Conservation (phyloP, 2,113 vertebrate genomes). For the Puntigrus tetrazona region DNA sequence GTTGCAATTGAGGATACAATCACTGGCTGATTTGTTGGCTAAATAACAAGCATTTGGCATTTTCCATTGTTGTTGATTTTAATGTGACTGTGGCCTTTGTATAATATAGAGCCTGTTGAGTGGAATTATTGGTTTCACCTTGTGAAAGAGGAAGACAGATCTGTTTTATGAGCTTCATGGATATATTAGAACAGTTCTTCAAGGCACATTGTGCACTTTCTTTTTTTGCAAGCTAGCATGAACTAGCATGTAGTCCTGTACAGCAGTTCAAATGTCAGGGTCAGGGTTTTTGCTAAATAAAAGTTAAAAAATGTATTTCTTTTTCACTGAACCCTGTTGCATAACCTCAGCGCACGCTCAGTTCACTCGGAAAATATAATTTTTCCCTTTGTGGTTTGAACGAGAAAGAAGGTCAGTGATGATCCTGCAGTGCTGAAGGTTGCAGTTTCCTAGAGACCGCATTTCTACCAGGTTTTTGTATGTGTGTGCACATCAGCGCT, state of each 20-base stretch:
- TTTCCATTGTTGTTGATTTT: not conserved
- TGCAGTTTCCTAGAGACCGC: too few species aligned
- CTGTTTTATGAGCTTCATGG: not conserved
- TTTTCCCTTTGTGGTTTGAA: too few species aligned
- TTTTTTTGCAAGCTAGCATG: too few species aligned
- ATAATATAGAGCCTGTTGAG: not conserved
- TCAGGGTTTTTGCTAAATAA: not conserved
- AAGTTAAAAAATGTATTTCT: not conserved
- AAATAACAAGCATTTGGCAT: not conserved
- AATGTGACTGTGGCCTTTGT: not conserved
- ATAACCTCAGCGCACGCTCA: too few species aligned
- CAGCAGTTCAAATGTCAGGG: not conserved
- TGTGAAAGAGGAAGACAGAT: not conserved
- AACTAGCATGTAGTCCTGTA: too few species aligned
- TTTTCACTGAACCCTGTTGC: not conserved
- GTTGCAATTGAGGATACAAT: not conserved
- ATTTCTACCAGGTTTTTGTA: too few species aligned
- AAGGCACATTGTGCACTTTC: not conserved
- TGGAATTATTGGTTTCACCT: slow-evolving; percentile 3
- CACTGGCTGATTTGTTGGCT: not conserved
- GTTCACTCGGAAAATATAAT: too few species aligned
- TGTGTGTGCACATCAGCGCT: too few species aligned
- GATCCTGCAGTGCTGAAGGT: too few species aligned
- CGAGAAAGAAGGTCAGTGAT: too few species aligned
- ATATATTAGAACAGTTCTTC: not conserved